Conservation (phyloP, 1,140 invertebrate species). For the Parapsyche elsis region DNA sequence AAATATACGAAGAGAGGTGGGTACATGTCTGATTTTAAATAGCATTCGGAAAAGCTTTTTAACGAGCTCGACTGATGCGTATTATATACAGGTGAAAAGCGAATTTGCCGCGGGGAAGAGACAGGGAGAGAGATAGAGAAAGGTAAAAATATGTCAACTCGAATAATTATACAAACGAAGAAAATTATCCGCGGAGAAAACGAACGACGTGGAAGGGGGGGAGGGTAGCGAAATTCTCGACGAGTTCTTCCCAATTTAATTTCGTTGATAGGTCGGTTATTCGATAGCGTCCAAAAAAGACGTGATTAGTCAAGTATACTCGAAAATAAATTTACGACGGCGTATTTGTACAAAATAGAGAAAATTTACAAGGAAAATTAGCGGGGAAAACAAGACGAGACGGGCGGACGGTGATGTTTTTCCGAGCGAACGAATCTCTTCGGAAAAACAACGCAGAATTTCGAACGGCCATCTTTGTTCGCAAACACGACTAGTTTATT, state of each 20-base stretch:
- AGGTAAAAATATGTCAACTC: conserved; percentile 19
- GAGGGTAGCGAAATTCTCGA: not conserved
- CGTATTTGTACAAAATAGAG: not conserved
- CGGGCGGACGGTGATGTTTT: not conserved
- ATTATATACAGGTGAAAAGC: too few species aligned
- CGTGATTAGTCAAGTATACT: not conserved
- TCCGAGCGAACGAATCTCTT: not conserved
- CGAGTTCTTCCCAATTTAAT: conserved; percentile 25
- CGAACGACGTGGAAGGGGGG: too few species aligned
- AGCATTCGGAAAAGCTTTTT: too few species aligned
- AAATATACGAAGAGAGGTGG: too few species aligned
- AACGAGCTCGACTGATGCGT: too few species aligned
- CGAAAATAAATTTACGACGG: not conserved
- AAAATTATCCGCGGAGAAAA: not conserved
- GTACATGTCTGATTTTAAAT: too few species aligned
- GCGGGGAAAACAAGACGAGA: not conserved
- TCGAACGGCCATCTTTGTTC: not conserved
- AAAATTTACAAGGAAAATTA: conserved; percentile 15
- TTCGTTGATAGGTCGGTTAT: conserved; percentile 31
- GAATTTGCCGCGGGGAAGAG: too few species aligned
- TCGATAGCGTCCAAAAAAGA: conserved; percentile 21
- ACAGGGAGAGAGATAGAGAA: not conserved
- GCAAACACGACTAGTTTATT: not conserved
- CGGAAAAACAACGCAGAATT: too few species aligned
- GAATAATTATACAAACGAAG: conserved; percentile 33